Conservation (phyloP, 2,888 invertebrate genomes). For the Xestoiulus laeticollis region DNA sequence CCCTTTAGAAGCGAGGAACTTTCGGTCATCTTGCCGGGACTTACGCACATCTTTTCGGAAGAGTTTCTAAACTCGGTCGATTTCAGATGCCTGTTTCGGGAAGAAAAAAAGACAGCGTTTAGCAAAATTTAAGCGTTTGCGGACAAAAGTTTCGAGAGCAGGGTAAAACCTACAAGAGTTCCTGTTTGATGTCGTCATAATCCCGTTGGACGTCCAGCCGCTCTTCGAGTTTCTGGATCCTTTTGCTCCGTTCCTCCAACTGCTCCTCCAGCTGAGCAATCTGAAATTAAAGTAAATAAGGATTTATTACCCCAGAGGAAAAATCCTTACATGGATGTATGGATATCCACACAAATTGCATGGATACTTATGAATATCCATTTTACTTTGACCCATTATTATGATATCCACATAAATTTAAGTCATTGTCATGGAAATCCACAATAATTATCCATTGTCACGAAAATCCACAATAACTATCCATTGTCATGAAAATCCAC, state of each 20-base stretch:
- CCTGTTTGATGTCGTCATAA: slow-evolving; percentile 91
- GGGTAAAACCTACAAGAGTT: slow-evolving; percentile 69
- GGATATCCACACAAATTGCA: too few species aligned
- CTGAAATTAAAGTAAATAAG: slow-evolving; percentile 58
- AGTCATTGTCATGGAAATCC: too few species aligned
- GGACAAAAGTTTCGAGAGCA: slow-evolving; percentile 60
- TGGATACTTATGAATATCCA: too few species aligned
- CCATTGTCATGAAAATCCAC: too few species aligned
- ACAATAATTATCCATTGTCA: too few species aligned
- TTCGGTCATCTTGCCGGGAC: not conserved
- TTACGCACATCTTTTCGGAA: not conserved
- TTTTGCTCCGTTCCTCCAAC: slow-evolving; percentile 85
- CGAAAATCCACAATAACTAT: too few species aligned
- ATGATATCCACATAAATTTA: too few species aligned
- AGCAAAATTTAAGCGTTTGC: not conserved
- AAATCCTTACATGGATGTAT: too few species aligned
- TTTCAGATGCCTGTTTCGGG: not conserved
- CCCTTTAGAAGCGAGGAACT: not conserved
- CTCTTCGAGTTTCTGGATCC: slow-evolving; percentile 83
- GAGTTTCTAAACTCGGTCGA: not conserved
- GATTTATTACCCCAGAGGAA: too few species aligned
- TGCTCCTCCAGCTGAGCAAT: slow-evolving; percentile 89
- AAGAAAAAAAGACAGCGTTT: not conserved
- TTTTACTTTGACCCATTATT: too few species aligned
- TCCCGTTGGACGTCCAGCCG: slow-evolving; percentile 87